Percentiles rank a stretch among this genome's conserved stretches.
Conservation (phyloP, 2,113 vertebrate species). For the Hucho hucho region DNA sequence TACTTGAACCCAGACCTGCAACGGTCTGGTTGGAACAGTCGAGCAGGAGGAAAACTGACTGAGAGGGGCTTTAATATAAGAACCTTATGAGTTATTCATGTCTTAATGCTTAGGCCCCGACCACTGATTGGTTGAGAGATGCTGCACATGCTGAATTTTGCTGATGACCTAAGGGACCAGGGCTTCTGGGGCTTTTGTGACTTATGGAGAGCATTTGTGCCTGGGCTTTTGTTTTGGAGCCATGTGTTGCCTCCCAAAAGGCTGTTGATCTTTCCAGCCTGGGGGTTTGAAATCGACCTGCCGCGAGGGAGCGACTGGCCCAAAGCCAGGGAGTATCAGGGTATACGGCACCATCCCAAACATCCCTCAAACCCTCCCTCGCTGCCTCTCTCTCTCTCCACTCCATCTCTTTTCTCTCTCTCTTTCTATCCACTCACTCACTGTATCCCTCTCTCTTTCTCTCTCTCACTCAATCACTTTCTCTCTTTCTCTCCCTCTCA, state of each 20-base stretch:
- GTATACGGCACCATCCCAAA: slow-evolving; percentile 50
- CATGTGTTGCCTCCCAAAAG: slow-evolving; percentile 58
- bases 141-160: slow-evolving; percentile 41
- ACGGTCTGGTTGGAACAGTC: background rate
- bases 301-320: slow-evolving; percentile 23
- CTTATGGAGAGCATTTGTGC: slow-evolving; percentile 58
- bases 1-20: background rate
- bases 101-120: slow-evolving; percentile 33
- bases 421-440: background rate
- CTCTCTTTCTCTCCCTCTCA: background rate
- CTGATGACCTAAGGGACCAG: slow-evolving; percentile 55
- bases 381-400: slow-evolving; percentile 18
- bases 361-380: slow-evolving; percentile 41
- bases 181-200: slow-evolving; percentile 55
- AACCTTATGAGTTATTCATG: slow-evolving; percentile 40
- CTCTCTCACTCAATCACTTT: background rate
- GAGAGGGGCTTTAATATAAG: slow-evolving; percentile 47
- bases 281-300: slow-evolving; percentile 50
- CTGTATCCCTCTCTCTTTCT: slow-evolving; percentile 12
- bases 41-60: slow-evolving; percentile 36
- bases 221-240: slow-evolving; percentile 57
- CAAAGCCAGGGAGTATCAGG: slow-evolving; percentile 28
- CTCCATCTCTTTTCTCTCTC: slow-evolving; percentile 14
- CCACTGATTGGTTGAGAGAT: slow-evolving; percentile 41
- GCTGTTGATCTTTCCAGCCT: slow-evolving; percentile 55